A percentile compares a stretch with the other conserved stretches of the same genome.
These are phyloP conservation scores for Ganaspis brasiliensis DNA, from an alignment of 2,888 invertebrate genomes.

Conservation along the genomic window DNA sequence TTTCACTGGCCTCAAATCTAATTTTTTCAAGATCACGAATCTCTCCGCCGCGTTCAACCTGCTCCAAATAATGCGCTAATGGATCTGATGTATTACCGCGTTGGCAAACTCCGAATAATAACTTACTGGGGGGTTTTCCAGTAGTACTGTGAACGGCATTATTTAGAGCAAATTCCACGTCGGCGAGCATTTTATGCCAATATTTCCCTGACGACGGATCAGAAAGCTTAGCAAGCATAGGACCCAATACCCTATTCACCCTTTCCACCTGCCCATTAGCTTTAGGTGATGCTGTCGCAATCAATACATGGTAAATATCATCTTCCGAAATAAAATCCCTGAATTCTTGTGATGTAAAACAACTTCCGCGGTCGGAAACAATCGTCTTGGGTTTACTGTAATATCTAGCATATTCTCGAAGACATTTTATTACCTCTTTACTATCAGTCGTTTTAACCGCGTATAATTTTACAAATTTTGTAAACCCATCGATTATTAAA, in stretches of 20 bases:
- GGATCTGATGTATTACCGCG: slow-evolving; percentile 50
- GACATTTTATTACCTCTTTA: too few relatives aligned
- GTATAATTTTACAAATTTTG: too few relatives aligned
- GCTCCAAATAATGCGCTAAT: too few relatives aligned
- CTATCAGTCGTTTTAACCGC: too few relatives aligned
- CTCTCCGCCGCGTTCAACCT: too few relatives aligned
- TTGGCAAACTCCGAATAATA: slow-evolving; percentile 69
- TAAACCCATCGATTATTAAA: too few relatives aligned
- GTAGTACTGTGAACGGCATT: slow-evolving; percentile 65
- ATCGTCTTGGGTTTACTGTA: slow-evolving; percentile 4
- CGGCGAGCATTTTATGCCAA: slow-evolving; percentile 59
- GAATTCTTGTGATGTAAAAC: slow-evolving; percentile 57
- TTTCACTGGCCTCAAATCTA: too few relatives aligned
- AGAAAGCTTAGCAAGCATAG: slow-evolving; percentile 56
- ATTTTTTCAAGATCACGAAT: too few relatives aligned
- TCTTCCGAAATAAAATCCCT: slow-evolving; percentile 48
- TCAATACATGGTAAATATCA: slow-evolving; percentile 48
- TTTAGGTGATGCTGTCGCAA: slow-evolving; percentile 57
- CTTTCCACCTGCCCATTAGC: slow-evolving; percentile 62
- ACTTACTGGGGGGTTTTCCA: neutral
- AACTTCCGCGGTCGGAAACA: slow-evolving; percentile 54
- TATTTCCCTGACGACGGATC: slow-evolving; percentile 50
- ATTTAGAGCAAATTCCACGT: slow-evolving; percentile 62
- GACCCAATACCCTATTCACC: slow-evolving; percentile 53
- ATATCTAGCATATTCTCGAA: too few relatives aligned